Evolutionary conservation across 2,888 invertebrate species (phyloP), one percentile per base, ranked within the genome.

Genomic region (Spicauda simplicius): DNA sequence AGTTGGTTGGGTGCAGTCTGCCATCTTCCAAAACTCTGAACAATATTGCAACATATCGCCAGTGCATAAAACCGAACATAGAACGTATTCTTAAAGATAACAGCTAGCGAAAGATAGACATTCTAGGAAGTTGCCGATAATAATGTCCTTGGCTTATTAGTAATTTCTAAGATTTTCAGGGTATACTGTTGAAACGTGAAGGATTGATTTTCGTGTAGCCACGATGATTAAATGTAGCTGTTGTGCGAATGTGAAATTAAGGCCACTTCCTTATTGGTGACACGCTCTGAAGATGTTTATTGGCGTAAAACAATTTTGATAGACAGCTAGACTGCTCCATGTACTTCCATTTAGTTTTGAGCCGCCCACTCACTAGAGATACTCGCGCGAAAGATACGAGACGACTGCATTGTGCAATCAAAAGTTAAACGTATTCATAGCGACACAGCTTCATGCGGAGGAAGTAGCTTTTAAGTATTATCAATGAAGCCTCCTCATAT

Each of bases 231-330:
- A 30, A 50, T 50, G 48, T 30, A 48, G 45, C 41, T 20, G 18
- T 37, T 20, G 52, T 57, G 65, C 58, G 30, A 65, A 65, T 58
- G 48, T 54, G 18, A 45, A 53, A 65, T 65, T 65, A 16, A 48
- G 65, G 59, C 30, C 65, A 59, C 59, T 65, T 65, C 65, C 65
- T 59, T 54, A 30, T 65, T 59, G 65, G 58, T 53, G 41, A 30
- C 54, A 54, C 54, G 65, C 19, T 20, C 41, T 37, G 52, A 54
- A 65, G 65, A 59, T 30, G 58, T 45, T 65, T 59, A 59, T 65
- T 59, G 54, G 58, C 59, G 65, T 65, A 48, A 45, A 59, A 59
- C 59, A 65, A 65, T 59, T 53, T 65, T 65, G 65, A 65, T 54
- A 54, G 59, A 65, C 53, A 53, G 64, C 30, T 53, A 41, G 19